phyloP scores from a whole-genome alignment of 2,888 invertebrate species.

The Mechanitis messenoides region DNA sequence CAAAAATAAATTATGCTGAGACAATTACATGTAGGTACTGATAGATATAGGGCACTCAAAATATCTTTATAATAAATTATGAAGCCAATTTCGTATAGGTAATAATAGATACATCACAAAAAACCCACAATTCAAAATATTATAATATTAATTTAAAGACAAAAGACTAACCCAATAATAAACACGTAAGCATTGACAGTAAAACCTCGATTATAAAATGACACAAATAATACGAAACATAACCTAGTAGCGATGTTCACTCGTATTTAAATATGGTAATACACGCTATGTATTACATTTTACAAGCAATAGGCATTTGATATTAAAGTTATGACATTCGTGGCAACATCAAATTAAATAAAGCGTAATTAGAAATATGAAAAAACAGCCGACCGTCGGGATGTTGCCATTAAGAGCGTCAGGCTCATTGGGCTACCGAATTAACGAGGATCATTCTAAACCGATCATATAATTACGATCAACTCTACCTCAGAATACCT shows the following conservation, averaged over 20 bases:
- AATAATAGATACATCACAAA: too few species aligned
- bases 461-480: slow-evolving; percentile 65
- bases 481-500: slow-evolving; percentile 57
- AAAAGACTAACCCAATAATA: too few species aligned
- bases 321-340: slow-evolving; percentile 31
- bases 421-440: slow-evolving; percentile 68
- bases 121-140: too few species aligned
- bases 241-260: neutral
- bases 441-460: slow-evolving; percentile 59
- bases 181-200: too few species aligned
- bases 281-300: slow-evolving; percentile 25
- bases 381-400: slow-evolving; percentile 52
- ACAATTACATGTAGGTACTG: too few species aligned
- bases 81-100: too few species aligned
- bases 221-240: slow-evolving; percentile 10
- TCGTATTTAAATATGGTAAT: slow-evolving; percentile 10
- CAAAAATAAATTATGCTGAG: too few species aligned
- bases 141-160: too few species aligned
- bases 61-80: too few species aligned
- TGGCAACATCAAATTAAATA: slow-evolving; percentile 31
- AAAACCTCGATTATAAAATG: neutral
- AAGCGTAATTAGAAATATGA: slow-evolving; percentile 43
- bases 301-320: slow-evolving; percentile 23
- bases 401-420: slow-evolving; percentile 62
- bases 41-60: too few species aligned